Conservation (phyloP, 1,140 invertebrate genomes). For the Drosophila albomicans region DNA sequence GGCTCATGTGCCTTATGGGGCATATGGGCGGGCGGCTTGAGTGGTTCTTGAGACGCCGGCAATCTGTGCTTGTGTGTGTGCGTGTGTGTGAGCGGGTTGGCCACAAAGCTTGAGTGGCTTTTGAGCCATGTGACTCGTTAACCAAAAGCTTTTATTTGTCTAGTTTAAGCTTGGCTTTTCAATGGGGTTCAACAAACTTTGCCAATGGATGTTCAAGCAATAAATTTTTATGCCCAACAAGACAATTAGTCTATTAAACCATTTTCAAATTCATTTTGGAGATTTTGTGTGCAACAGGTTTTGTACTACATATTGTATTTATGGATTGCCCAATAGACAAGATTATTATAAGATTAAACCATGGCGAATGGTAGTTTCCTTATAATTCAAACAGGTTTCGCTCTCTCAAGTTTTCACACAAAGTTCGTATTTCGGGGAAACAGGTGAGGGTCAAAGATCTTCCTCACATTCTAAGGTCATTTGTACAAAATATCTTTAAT, state of each 20-base stretch:
- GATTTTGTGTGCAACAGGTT: constrained; percentile 8
- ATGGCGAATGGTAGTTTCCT: not conserved
- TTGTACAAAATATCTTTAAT: too few relatives aligned
- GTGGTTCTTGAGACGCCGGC: constrained; percentile 67
- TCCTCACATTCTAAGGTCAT: not conserved
- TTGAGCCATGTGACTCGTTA: constrained; percentile 5
- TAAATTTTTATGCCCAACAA: constrained; percentile 13
- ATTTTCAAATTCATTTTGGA: not conserved
- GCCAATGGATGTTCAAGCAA: not conserved
- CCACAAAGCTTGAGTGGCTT: constrained; percentile 57
- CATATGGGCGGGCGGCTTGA: constrained; percentile 36
- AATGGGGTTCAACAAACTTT: constrained; percentile 63
- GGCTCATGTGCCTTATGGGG: constrained; percentile 13
- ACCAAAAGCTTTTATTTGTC: constrained; percentile 25
- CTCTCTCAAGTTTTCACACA: not conserved
- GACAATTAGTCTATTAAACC: not conserved
- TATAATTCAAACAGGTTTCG: constrained; percentile 6
- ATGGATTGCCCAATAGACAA: not conserved
- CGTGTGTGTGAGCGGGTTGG: constrained; percentile 6
- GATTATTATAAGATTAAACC: not conserved
- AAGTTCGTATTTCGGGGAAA: not conserved
- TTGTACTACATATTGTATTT: not conserved
- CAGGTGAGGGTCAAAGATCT: not conserved
- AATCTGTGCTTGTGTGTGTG: constrained; percentile 13
- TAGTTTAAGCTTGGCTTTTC: constrained; percentile 47